Percentiles rank a stretch among this genome's conserved stretches.
These are phyloP conservation scores for Liopterus haemorrhoidalis DNA, from an alignment of 2,888 invertebrate species.

Conservation along the genomic window DNA sequence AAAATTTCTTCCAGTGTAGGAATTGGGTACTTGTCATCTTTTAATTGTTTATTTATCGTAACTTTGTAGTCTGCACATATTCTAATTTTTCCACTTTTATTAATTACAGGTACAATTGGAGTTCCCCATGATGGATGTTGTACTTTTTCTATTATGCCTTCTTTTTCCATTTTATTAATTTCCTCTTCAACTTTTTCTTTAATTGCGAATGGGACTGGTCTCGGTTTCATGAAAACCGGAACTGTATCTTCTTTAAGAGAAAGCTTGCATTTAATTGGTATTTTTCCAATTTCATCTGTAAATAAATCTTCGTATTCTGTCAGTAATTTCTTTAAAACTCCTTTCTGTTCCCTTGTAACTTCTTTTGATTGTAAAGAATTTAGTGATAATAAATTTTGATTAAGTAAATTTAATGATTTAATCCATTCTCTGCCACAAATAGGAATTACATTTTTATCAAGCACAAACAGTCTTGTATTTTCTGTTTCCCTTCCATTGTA, in stretches of 20 bases:
- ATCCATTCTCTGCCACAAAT: conserved; percentile 7
- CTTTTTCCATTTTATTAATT: conserved; percentile 16
- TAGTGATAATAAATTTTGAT: background rate
- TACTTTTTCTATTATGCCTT: conserved; percentile 2
- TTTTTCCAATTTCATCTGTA: conserved; percentile 2
- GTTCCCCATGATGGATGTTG: conserved; percentile 24
- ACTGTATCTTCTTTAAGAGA: conserved; percentile 9
- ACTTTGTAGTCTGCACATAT: conserved; percentile 30
- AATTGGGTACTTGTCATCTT: conserved; percentile 34
- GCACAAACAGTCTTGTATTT: background rate
- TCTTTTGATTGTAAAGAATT: background rate
- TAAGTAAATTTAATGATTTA: background rate
- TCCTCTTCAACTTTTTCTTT: conserved; percentile 3
- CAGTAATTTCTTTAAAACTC: background rate
- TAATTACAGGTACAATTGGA: conserved; percentile 29
- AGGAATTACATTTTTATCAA: background rate
- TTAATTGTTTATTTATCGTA: conserved; percentile 18
- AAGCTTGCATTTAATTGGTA: conserved; percentile 1
- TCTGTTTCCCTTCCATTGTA: background rate
- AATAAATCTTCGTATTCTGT: conserved; percentile 8
- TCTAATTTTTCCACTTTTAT: conserved; percentile 25
- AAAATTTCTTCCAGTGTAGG: conserved; percentile 22
- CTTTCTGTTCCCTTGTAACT: background rate
- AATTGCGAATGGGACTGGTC: conserved; percentile 9
- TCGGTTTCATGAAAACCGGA: conserved; percentile 1